Evolutionary conservation across 2,888 invertebrate genomes (phyloP).

Genomic region (Gisinianus flammeolus): DNA sequence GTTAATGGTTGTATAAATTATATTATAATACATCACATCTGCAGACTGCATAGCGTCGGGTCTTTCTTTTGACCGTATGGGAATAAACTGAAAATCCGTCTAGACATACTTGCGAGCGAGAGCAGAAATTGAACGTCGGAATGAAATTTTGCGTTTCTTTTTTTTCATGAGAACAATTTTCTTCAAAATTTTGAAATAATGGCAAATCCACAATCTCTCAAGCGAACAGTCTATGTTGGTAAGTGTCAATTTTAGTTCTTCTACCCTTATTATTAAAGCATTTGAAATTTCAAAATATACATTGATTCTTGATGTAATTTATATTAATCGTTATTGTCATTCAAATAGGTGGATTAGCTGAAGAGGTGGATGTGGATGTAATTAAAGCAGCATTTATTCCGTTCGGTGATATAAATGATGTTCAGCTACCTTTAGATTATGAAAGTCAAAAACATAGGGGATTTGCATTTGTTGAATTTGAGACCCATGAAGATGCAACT

Average conservation of each 20-base stretch:
- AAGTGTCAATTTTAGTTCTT: conserved; percentile 48
- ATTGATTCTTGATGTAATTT: neutral
- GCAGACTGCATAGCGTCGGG: too few species aligned
- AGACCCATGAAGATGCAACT: conserved; percentile 95
- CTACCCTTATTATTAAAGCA: too few species aligned
- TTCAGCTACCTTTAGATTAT: conserved; percentile 97
- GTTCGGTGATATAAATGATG: conserved; percentile 97
- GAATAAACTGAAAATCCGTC: too few species aligned
- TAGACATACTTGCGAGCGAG: too few species aligned
- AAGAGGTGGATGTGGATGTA: conserved; percentile 96
- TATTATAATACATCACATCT: too few species aligned
- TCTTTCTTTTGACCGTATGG: too few species aligned
- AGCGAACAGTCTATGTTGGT: conserved; percentile 81
- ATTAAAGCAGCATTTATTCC: conserved; percentile 97
- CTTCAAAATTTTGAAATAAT: neutral
- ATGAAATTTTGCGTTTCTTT: neutral
- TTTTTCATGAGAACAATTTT: neutral
- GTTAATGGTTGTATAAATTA: too few species aligned
- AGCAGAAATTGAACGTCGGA: too few species aligned
- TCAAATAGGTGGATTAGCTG: conserved; percentile 75
- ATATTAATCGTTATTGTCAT: neutral
- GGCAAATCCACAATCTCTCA: conserved; percentile 61
- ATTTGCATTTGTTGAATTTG: conserved; percentile 99
- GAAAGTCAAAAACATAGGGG: conserved; percentile 96
- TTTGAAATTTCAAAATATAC: too few species aligned